A percentile compares a stretch with the other conserved stretches of the same genome.
Conservation (phyloP, 2,888 invertebrate species). For the Ichneumoninae sp. region DNA sequence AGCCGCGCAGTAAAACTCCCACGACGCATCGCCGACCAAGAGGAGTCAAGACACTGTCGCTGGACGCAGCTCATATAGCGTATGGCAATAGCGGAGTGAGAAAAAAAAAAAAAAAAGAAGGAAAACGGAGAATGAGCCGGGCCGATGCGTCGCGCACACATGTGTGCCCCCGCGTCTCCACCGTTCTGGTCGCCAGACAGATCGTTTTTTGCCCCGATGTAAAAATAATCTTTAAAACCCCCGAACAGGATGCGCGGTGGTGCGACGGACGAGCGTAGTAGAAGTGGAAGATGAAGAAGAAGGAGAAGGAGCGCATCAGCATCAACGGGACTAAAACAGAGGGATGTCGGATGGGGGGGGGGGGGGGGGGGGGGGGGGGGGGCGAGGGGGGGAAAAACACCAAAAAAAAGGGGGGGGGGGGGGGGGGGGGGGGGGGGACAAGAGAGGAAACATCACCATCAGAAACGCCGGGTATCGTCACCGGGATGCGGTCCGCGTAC, state of each 20-base stretch:
- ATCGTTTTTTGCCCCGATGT: constrained; percentile 83
- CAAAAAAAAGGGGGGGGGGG: constrained; percentile 26
- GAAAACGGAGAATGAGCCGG: constrained; percentile 24
- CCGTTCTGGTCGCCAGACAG: constrained; percentile 82
- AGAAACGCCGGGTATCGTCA: constrained; percentile 72
- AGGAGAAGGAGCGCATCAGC: constrained; percentile 52
- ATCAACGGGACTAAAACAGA: constrained; percentile 30
- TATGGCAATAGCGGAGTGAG: constrained; percentile 49
- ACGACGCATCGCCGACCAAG: constrained; percentile 70
- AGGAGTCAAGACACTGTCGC: constrained; percentile 54
- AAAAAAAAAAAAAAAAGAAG: constrained; percentile 7
- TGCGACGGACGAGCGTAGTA: constrained; percentile 63
- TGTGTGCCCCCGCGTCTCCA: constrained; percentile 59
- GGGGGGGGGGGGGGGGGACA: constrained; percentile 27
- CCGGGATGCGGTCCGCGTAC: constrained; percentile 77
- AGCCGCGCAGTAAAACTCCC: constrained; percentile 70
- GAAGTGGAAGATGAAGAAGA: constrained; percentile 62
- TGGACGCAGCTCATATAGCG: constrained; percentile 61
- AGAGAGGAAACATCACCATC: constrained; percentile 65
- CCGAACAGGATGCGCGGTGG: constrained; percentile 83
- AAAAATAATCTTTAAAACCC: constrained; percentile 84
- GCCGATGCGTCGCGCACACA: constrained; percentile 66
- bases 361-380: constrained; percentile 31
- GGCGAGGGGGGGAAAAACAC: no score
- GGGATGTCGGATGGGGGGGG: constrained; percentile 45